Conservation (phyloP, 2,113 vertebrate genomes). For the Calyptomena viridis region DNA sequence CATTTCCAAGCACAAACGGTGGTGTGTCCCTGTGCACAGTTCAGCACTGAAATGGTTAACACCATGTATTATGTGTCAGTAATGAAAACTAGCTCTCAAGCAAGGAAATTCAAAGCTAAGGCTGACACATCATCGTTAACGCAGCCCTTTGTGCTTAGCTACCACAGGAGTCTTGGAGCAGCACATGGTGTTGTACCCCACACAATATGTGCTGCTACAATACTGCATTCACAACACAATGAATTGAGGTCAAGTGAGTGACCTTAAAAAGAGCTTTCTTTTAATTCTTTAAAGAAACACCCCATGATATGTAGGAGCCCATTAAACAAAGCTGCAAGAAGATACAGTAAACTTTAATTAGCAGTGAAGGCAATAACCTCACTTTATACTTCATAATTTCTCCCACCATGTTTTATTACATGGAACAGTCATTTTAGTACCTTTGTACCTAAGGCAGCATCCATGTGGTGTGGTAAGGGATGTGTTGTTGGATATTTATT, state of each 20-base stretch:
- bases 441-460: constrained; percentile 70
- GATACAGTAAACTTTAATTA: constrained; percentile 72
- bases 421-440: constrained; percentile 69
- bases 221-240: constrained; percentile 66
- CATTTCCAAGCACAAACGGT: not conserved
- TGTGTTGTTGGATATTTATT: constrained; percentile 71
- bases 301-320: constrained; percentile 60
- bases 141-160: constrained; percentile 63
- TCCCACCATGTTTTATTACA: constrained; percentile 67
- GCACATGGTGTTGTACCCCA: constrained; percentile 70
- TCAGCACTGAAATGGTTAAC: constrained; percentile 51
- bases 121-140: constrained; percentile 65
- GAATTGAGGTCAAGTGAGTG: constrained; percentile 65
- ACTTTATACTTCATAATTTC: constrained; percentile 69
- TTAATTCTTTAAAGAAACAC: constrained; percentile 69
- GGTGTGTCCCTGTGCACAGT: not conserved
- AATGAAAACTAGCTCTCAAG: constrained; percentile 67
- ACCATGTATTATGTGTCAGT: constrained; percentile 44
- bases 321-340: constrained; percentile 71
- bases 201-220: constrained; percentile 68
- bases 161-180: constrained; percentile 66
- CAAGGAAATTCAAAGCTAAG: constrained; percentile 67
- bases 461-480: constrained; percentile 63
- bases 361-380: constrained; percentile 69
- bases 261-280: constrained; percentile 70